Evolutionary conservation across 2,797 vertebrate species (phyloP).

Genomic region (Anabacerthia variegaticeps): DNA sequence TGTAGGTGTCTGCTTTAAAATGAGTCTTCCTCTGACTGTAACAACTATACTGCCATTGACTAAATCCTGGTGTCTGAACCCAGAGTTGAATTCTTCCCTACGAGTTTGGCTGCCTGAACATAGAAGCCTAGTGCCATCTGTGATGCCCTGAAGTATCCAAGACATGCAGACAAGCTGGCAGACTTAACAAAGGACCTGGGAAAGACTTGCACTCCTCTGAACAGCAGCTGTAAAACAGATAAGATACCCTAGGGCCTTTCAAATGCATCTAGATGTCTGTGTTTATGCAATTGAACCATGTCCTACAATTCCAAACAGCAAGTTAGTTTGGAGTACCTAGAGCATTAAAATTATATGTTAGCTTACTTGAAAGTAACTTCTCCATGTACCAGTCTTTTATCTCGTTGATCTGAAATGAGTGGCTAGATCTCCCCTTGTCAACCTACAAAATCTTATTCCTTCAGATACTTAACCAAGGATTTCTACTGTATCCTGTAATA

Average conservation of each 20-base stretch:
- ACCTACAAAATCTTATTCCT: background rate
- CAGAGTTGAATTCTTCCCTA: background rate
- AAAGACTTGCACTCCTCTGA: constrained; percentile 2
- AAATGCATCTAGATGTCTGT: constrained; percentile 15
- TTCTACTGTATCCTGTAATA: background rate
- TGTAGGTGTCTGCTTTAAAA: constrained; percentile 25
- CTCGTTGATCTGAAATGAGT: background rate
- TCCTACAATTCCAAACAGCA: constrained; percentile 24
- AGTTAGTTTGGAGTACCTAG: constrained; percentile 40
- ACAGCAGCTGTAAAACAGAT: constrained; percentile 6
- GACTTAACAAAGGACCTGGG: background rate
- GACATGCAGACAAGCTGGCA: background rate
- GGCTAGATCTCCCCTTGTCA: background rate
- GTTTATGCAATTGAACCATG: constrained; percentile 38
- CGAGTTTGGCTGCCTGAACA: background rate
- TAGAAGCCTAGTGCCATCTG: background rate
- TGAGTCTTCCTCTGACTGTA: background rate
- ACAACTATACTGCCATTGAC: background rate
- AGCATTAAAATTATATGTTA: constrained; percentile 14
- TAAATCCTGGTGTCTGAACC: background rate
- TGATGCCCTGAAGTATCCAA: background rate
- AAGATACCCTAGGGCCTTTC: constrained; percentile 38
- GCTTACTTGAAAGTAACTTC: background rate
- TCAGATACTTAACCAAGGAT: background rate
- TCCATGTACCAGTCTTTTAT: background rate